Conservation (phyloP, 2,797 vertebrate genomes). For the Sus cebifrons region DNA sequence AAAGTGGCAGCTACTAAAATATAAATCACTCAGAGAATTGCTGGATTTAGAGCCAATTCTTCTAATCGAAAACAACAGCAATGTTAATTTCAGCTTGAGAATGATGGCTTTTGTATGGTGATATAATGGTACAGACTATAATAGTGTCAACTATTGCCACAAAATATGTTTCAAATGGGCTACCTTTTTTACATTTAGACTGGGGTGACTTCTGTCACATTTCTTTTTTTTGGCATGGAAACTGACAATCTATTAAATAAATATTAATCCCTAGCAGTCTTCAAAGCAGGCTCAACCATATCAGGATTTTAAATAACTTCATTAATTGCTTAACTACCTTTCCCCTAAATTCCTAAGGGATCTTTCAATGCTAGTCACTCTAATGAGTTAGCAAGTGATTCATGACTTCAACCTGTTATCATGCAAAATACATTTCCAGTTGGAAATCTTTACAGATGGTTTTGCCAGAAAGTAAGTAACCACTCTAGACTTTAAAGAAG, state of each 20-base stretch:
- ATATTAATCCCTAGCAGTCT: slow-evolving; percentile 89
- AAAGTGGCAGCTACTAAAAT: slow-evolving; percentile 79
- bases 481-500: slow-evolving; percentile 67
- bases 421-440: slow-evolving; percentile 83
- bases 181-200: slow-evolving; percentile 78
- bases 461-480: slow-evolving; percentile 78
- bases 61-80: slow-evolving; percentile 83
- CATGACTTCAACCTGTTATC: slow-evolving; percentile 87
- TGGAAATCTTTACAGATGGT: slow-evolving; percentile 81
- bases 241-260: slow-evolving; percentile 89
- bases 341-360: slow-evolving; percentile 87
- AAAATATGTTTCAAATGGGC: slow-evolving; percentile 84
- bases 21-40: slow-evolving; percentile 81
- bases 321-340: slow-evolving; percentile 91
- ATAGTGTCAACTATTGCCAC: slow-evolving; percentile 76
- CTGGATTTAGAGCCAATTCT: slow-evolving; percentile 80
- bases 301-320: slow-evolving; percentile 91
- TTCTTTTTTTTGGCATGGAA: slow-evolving; percentile 87
- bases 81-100: slow-evolving; percentile 83
- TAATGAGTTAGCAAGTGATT: slow-evolving; percentile 89
- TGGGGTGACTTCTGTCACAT: slow-evolving; percentile 82
- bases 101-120: slow-evolving; percentile 82
- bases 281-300: slow-evolving; percentile 88
- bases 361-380: slow-evolving; percentile 86
- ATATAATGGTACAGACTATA: slow-evolving; percentile 75